Evolutionary conservation across 2,888 invertebrate genomes (phyloP), one percentile per base, ranked within the genome.

Genomic region (Steinernema hermaphroditum): DNA sequence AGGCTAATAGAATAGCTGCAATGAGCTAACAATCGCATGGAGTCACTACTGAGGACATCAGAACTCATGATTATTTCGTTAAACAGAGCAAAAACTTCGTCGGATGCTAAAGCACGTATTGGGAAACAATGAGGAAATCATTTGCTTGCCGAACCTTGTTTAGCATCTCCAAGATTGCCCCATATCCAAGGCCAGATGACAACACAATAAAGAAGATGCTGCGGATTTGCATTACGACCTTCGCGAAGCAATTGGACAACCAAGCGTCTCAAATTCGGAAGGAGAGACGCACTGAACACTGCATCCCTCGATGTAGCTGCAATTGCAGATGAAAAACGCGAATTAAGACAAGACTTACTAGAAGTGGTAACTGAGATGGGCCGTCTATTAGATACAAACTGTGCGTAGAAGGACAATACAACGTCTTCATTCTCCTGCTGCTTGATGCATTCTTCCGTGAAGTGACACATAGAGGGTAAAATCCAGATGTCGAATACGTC

Each of bases 401-500:
- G 69, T 4, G 69, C 69, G 24, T 69, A 69, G 43, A 69, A 69
- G 6, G 19, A 24, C 22, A 69, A 24, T 14, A 69, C 69, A 19
- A 1, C 43, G 19, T 32, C 8, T 43, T 41, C 69, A 24, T 69
- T 27, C 6, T 12, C 16, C n/a, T 27, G n/a, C 6, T 12, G 12
- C 1, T 27, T 74, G 41, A 77, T 75, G 27, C 46, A 44, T 29
- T 54, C 14, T 27, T 74, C 72, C 0, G 73, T 70, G 37, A 32
- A 71, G 2, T 43, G 22, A 4, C 16, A 27, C 32, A 43, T 16
- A 1, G 62, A 32, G 2, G 22, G 41, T 6, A 37, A 22, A 6
- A 62, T 73, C 74, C 79, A 78, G 29, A 81, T 41, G 70, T 83
- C 83, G 69, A 83, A 83, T 9, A 78, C 74, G 9, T 74, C 72